phyloP scores from a whole-genome alignment of 2,797 vertebrate species.

The Parotocinclus haroldoi region DNA sequence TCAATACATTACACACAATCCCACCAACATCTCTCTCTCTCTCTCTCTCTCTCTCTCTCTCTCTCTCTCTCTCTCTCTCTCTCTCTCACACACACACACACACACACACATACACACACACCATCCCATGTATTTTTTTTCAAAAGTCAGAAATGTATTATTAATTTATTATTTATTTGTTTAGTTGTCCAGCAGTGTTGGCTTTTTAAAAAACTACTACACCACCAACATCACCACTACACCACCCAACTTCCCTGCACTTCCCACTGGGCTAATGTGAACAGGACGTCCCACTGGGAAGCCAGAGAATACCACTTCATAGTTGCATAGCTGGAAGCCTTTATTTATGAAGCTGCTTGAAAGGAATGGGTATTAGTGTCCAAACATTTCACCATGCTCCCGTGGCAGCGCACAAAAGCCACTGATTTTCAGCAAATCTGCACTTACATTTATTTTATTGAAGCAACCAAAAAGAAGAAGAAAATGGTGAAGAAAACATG shows the following conservation, averaged over 20 bases:
- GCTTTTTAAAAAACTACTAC: conserved; percentile 73
- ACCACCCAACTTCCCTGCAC: conserved; percentile 49
- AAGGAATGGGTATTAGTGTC: conserved; percentile 99
- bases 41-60: no score
- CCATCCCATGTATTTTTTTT: not conserved
- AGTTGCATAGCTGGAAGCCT: conserved; percentile 96
- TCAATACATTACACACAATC: no score
- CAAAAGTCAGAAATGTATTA: conserved; percentile 99
- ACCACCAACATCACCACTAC: conserved; percentile 18
- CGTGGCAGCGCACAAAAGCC: conserved; percentile 98
- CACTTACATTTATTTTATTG: conserved; percentile 92
- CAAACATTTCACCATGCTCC: conserved; percentile 99
- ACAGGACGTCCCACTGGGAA: conserved; percentile 97
- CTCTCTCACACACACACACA: no score
- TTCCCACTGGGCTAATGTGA: conserved; percentile 98
- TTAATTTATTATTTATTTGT: no score
- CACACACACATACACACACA: no score
- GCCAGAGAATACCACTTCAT: conserved; percentile 99
- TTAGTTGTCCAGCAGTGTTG: conserved; percentile 99
- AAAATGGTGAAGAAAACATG: conserved; percentile 59
- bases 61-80: no score
- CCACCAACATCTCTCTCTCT: no score
- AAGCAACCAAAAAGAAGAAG: conserved; percentile 75
- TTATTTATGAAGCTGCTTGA: conserved; percentile 99
- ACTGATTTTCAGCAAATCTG: conserved; percentile 99